These are phyloP conservation scores for Tortricodes alternella DNA, from an alignment of 2,888 invertebrate species.

Conservation along the genomic window DNA sequence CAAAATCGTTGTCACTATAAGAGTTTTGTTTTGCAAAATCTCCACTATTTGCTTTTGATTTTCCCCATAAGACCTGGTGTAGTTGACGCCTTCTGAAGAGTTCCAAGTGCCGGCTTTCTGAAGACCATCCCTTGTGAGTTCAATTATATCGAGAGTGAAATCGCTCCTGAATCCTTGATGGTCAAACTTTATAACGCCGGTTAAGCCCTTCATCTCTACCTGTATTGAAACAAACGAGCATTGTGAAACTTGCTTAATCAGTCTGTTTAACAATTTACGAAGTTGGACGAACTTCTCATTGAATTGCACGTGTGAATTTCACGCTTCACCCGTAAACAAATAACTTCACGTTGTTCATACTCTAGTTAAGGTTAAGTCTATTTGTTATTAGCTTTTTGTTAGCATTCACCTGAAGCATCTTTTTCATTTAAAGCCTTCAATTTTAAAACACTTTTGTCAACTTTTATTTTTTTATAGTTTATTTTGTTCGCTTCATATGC, in stretches of 20 bases:
- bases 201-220: conserved; percentile 96
- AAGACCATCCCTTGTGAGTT: conserved; percentile 91
- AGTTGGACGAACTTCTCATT: conserved; percentile 6
- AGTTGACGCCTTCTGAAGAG: conserved; percentile 93
- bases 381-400: background rate
- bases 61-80: conserved; percentile 92
- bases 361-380: background rate
- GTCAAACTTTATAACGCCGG: conserved; percentile 96
- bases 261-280: conserved; percentile 15
- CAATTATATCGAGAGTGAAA: conserved; percentile 95
- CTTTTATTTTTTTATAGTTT: background rate
- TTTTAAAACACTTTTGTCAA: too few species aligned
- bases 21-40: conserved; percentile 94
- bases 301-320: background rate
- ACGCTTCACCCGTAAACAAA: background rate
- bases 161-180: conserved; percentile 96
- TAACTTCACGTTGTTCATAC: background rate
- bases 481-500: background rate
- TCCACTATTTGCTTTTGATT: conserved; percentile 94
- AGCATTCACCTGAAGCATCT: too few species aligned
- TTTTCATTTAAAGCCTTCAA: too few species aligned
- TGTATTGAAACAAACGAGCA: conserved; percentile 57
- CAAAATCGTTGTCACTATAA: conserved; percentile 95
- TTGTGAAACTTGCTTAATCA: conserved; percentile 29
- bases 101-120: conserved; percentile 95